phyloP scores from a whole-genome alignment of 2,888 invertebrate genomes.

The Melitaea athalia region DNA sequence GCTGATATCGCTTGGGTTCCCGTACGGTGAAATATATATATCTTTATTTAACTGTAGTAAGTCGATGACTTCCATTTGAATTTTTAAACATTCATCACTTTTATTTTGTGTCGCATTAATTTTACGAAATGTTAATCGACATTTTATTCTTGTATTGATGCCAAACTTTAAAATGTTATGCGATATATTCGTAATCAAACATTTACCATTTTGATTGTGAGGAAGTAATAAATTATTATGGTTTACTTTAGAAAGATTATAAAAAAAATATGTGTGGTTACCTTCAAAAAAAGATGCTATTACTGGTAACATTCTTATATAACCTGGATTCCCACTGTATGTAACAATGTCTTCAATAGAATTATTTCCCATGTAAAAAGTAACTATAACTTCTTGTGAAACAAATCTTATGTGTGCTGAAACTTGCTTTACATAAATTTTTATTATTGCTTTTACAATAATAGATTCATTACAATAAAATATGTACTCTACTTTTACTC shows the following conservation, averaged over 20 bases:
- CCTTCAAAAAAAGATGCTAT: slow-evolving; percentile 62
- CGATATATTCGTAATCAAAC: slow-evolving; percentile 58
- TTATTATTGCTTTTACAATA: slow-evolving; percentile 63
- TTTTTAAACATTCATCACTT: slow-evolving; percentile 54
- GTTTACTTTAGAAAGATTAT: slow-evolving; percentile 47
- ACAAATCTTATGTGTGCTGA: slow-evolving; percentile 50
- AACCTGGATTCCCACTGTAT: slow-evolving; percentile 90
- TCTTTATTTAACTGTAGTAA: slow-evolving; percentile 49
- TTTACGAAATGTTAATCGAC: slow-evolving; percentile 54
- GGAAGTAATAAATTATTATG: slow-evolving; percentile 55
- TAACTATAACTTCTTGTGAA: slow-evolving; percentile 60
- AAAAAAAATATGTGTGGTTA: slow-evolving; percentile 62
- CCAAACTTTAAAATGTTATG: slow-evolving; percentile 73
- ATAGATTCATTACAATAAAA: slow-evolving; percentile 62
- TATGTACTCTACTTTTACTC: slow-evolving; percentile 60
- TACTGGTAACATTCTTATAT: slow-evolving; percentile 85
- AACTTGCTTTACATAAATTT: slow-evolving; percentile 55
- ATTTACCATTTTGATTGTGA: slow-evolving; percentile 67
- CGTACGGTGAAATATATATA: slow-evolving; percentile 59
- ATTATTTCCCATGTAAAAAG: slow-evolving; percentile 59
- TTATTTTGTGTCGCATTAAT: slow-evolving; percentile 45
- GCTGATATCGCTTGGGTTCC: slow-evolving; percentile 58
- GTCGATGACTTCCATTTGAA: slow-evolving; percentile 56
- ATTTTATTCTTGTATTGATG: slow-evolving; percentile 71
- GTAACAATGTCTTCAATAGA: slow-evolving; percentile 53